A percentile compares a stretch with the other conserved stretches of the same genome.
phyloP scores from a whole-genome alignment of 2,797 vertebrate species.

The Malurus splendens region DNA sequence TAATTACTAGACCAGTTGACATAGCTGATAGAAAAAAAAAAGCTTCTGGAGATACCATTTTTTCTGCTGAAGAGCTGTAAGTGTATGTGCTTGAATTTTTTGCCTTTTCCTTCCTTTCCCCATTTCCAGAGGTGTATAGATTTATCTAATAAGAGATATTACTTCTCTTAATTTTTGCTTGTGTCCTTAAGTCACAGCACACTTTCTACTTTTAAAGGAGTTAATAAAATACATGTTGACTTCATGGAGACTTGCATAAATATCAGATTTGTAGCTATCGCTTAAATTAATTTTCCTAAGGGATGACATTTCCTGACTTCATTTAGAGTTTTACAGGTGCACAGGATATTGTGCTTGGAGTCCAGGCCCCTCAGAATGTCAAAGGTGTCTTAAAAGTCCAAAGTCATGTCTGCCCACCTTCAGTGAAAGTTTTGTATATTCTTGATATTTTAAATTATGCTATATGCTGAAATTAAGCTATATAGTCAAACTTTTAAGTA shows the following conservation, averaged over 20 bases:
- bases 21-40: background rate
- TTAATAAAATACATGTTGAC: background rate
- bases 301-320: background rate
- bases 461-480: background rate
- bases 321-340: background rate
- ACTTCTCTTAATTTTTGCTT: background rate
- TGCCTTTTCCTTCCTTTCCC: accelerated
- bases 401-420: background rate
- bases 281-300: background rate
- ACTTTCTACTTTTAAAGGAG: background rate
- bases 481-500: background rate
- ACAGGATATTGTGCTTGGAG: background rate
- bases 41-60: background rate
- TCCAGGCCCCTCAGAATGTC: background rate
- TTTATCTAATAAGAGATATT: background rate
- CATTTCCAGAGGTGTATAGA: background rate
- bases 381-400: background rate
- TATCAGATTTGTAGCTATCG: background rate
- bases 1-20: background rate
- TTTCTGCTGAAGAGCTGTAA: background rate
- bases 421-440: accelerated
- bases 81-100: background rate
- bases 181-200: background rate
- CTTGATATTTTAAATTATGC: background rate
- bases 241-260: background rate